Base-by-base conservation (phyloP, 30 jellyfish, hydroid and myxozoan genomes). In the Chrysaora quinquecirrha region DNA sequence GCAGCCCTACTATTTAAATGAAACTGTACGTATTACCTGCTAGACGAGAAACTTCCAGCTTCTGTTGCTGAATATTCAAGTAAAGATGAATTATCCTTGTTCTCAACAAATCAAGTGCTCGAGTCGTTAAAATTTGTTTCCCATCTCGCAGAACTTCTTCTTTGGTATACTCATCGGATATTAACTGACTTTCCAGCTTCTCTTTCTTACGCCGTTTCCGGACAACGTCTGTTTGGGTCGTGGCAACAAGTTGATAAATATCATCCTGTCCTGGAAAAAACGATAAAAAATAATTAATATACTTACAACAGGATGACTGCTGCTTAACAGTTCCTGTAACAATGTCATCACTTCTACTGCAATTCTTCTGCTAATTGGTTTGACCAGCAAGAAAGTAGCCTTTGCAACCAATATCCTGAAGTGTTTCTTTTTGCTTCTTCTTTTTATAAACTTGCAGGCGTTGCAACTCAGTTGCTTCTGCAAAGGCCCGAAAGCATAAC, bases 201-300 rank as follows among this genome's bases (percentile, higher is more conserved):
- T 38, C 54, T 38, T 38, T 38, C 54, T 38, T 38, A 38, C 54
- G 54, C 54, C 54, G 54, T 38, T 38, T 38, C 30, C 70, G 70
- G 30, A 24, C 70, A 56, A 56, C 30, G 54, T 38, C 54, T 38
- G 54, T 38, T 38, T 38, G 54, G 54, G 54, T 38, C 54, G 54
- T 38, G 54, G 54, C 54, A 38, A 38, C 54, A 38, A 38, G 54
- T 38, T 38, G 54, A 38, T 38, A 38, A 38, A 38, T 38, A 38
- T 38, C 54, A 38, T 38, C 54, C 54, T 38, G 54, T 38, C 54
- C 54, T 38, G 54, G 54, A n/a, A 24, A n/a, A 56, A 56, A 38
- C 54, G 54, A 38, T 38, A 38, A 38, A 38, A 38, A 38, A 38
- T 38, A 38, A 38, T 38, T 38, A 38, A 38, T 38, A 38, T 38